Evolutionary conservation across 1,140 invertebrate species (phyloP), one percentile per base, ranked within the genome.

Genomic region (Amphibalanus amphitrite): DNA sequence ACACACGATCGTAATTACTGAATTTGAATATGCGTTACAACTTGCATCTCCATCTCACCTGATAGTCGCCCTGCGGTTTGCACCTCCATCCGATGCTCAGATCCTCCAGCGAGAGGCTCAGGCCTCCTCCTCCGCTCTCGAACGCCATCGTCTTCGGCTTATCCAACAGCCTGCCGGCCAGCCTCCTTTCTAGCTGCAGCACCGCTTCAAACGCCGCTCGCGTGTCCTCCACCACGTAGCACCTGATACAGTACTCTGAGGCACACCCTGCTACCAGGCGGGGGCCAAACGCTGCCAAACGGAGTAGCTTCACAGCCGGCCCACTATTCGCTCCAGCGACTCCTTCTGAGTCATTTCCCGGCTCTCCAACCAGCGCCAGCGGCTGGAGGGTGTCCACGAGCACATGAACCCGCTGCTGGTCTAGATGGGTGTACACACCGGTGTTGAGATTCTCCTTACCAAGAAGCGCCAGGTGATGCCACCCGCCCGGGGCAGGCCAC

Each of bases 61-160:
- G 65, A 74, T 91, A 92, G 75, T 90, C 89, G 38, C 88, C 88
- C 30, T 88, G 86, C 13, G 90, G 86, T 81, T 93, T 93, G 75
- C 86, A 88, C 79, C 87, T 88, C 92, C 91, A 95, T 30, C 91
- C 92, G 71, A 87, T 85, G 59, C 89, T 88, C 20, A 93, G 85
- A 76, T 91, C 89, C 76, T 94, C 91, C 72, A 95, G 82, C 73
- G 86, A 89, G 59, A 97, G 83, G 80, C 89, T 91, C 0, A 97
- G 82, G 77, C 90, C 88, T 64, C 89, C 88, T 1, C 90, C 90
- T 71, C 90, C 91, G 78, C 95, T 91, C 82, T 93, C 89, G 81
- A 93, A 95, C 72, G 89, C 82, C 73, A 96, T 84, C 6, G 88
- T 87, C 77, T 91, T 88, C 0, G 93, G 90, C 77, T 92, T 90